Evolutionary conservation across 92 coral and sea anemone species (phyloP).

Genomic region (Bergia puertoricense): DNA sequence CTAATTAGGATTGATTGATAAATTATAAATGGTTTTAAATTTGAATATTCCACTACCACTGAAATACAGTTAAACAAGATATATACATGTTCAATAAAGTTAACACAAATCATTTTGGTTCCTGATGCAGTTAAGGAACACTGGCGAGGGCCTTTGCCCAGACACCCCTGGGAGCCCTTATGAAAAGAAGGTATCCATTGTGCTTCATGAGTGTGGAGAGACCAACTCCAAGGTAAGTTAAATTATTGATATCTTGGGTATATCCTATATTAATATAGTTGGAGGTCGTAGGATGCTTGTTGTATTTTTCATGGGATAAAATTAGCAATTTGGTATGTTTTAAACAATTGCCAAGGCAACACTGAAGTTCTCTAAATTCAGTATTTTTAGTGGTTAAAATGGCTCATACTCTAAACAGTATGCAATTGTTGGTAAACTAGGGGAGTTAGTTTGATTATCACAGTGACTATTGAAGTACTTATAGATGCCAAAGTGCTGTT

Average conservation of each 20-base stretch:
- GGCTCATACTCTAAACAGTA: no score
- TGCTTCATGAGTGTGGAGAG: conserved; percentile 66
- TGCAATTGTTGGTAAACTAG: no score
- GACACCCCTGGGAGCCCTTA: conserved; percentile 81
- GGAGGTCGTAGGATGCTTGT: no score
- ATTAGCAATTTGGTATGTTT: no score
- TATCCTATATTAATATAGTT: no score
- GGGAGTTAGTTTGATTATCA: no score
- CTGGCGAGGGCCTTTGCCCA: conserved; percentile 62
- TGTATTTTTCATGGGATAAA: no score
- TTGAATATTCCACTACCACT: not conserved
- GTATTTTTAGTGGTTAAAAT: no score
- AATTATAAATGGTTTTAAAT: not conserved
- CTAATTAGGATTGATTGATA: not conserved
- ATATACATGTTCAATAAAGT: not conserved
- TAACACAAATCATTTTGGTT: not conserved
- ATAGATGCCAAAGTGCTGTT: no score
- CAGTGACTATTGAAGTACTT: no score
- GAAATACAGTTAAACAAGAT: not conserved
- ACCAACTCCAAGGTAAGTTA: conserved; percentile 72
- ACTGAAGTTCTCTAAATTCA: no score
- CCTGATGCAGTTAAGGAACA: conserved; percentile 59
- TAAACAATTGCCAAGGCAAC: no score
- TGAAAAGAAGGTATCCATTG: conserved; percentile 68
- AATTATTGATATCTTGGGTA: not conserved